Evolutionary conservation across 2,888 invertebrate genomes (phyloP).

Genomic region (Polyploca ridens): DNA sequence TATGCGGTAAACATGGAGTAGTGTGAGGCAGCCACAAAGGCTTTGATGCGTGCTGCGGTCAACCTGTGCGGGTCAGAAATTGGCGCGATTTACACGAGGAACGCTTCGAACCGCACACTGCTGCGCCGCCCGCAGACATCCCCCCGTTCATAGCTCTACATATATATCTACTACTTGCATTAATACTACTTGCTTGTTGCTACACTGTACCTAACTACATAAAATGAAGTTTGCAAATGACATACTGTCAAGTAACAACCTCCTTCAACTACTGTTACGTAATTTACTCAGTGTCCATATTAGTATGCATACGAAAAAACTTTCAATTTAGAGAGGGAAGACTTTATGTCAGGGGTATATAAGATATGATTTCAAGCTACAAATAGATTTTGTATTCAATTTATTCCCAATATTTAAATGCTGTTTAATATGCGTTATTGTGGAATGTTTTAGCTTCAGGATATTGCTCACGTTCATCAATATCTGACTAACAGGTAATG

Average conservation of each 20-base stretch:
- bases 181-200: constrained; percentile 17
- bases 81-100: constrained; percentile 71
- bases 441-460: constrained; percentile 11
- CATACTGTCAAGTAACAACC: background rate
- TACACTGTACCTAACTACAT: constrained; percentile 17
- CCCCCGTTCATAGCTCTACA: constrained; percentile 15
- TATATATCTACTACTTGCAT: constrained; percentile 23
- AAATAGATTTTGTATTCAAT: background rate
- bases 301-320: background rate
- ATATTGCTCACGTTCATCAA: no score
- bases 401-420: background rate
- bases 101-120: constrained; percentile 53
- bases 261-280: background rate
- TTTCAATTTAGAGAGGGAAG: background rate
- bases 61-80: constrained; percentile 73
- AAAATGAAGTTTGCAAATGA: constrained; percentile 1
- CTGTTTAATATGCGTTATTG: no score
- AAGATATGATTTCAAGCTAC: background rate
- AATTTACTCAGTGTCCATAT: background rate
- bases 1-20: constrained; percentile 57
- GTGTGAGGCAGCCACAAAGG: constrained; percentile 65
- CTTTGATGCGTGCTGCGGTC: constrained; percentile 81
- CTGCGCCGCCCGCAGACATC: constrained; percentile 13
- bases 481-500: no score
- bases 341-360: background rate